phyloP scores from a whole-genome alignment of 2,797 vertebrate genomes.

The Orientallactaga sibirica region DNA sequence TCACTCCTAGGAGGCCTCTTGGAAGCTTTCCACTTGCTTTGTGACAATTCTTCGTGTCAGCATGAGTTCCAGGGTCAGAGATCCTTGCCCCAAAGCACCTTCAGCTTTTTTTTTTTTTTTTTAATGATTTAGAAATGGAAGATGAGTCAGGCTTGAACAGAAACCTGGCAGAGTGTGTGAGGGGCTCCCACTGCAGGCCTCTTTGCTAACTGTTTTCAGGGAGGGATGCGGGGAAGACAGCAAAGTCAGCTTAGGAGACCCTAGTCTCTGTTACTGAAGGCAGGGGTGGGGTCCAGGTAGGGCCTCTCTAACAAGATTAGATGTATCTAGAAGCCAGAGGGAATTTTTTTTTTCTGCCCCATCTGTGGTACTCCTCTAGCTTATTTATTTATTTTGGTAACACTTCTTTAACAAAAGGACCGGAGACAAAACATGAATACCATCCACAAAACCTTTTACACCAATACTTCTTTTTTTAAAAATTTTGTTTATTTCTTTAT shows the following conservation, averaged over 20 bases:
- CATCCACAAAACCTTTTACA: neutral
- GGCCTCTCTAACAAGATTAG: neutral
- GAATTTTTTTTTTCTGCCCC: neutral
- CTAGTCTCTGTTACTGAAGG: neutral
- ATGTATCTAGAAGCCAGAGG: neutral
- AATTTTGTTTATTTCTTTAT: no score
- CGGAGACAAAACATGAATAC: neutral
- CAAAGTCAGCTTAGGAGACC: slow-evolving; percentile 10
- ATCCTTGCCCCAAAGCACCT: slow-evolving; percentile 49
- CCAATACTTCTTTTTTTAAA: neutral
- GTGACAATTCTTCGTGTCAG: slow-evolving; percentile 69
- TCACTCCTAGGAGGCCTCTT: slow-evolving; percentile 58
- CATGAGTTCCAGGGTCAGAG: slow-evolving; percentile 55
- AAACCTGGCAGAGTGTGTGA: slow-evolving; percentile 17
- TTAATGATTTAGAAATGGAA: slow-evolving; percentile 56
- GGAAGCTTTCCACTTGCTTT: slow-evolving; percentile 56
- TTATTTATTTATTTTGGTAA: neutral
- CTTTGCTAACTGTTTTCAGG: neutral
- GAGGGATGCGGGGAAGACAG: slow-evolving; percentile 5
- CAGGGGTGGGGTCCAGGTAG: neutral
- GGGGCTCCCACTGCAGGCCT: neutral
- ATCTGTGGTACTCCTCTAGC: neutral
- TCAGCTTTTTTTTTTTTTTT: slow-evolving; percentile 55
- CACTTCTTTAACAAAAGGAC: neutral
- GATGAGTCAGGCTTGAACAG: slow-evolving; percentile 56